A percentile compares a stretch with the other conserved stretches of the same genome.
These are phyloP conservation scores for Archilochus colubris DNA, from an alignment of 2,113 vertebrate genomes.

Conservation along the genomic window DNA sequence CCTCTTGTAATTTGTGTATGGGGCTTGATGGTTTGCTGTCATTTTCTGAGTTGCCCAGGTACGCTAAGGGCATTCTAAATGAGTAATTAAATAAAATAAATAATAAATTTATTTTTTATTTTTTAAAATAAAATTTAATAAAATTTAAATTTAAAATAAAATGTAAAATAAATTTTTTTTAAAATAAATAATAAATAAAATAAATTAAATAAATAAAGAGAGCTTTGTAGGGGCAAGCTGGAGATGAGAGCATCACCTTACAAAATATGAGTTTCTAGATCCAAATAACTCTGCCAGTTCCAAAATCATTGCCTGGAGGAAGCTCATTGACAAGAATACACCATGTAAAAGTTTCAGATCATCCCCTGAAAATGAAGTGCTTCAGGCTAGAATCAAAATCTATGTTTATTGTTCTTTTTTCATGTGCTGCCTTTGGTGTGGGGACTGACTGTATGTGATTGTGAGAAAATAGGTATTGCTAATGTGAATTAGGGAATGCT, in stretches of 20 bases:
- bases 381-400: background rate
- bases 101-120: too few relatives aligned
- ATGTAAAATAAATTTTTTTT: too few relatives aligned
- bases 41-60: background rate
- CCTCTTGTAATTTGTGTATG: background rate
- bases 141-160: too few relatives aligned
- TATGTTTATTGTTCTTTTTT: background rate
- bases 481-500: background rate
- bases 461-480: background rate
- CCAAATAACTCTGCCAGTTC: background rate
- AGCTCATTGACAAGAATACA: background rate
- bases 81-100: background rate
- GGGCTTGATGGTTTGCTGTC: background rate
- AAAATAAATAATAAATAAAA: too few relatives aligned
- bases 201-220: background rate
- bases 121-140: too few relatives aligned
- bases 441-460: background rate
- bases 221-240: background rate
- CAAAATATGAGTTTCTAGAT: background rate
- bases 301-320: background rate
- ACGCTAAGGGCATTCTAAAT: background rate
- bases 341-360: background rate
- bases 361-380: background rate
- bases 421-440: background rate
- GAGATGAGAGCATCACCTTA: background rate